Evolutionary conservation across 2,888 invertebrate species (phyloP).

Genomic region (Cephus rjabovi): DNA sequence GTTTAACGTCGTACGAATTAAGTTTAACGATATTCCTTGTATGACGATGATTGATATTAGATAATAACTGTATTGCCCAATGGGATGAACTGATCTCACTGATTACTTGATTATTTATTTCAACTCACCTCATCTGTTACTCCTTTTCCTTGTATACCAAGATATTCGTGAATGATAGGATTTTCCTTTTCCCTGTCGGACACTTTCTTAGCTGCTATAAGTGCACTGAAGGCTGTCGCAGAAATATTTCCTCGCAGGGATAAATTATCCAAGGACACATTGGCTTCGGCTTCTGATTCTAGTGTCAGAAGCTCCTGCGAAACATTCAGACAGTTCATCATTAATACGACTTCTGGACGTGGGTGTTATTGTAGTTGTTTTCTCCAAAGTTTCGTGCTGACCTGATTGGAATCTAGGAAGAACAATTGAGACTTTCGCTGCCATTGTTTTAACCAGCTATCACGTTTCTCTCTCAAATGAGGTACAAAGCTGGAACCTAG

Average conservation of each 20-base stretch:
- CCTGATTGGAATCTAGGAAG: slow-evolving; percentile 73
- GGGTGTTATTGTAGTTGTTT: background rate
- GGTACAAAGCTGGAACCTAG: slow-evolving; percentile 72
- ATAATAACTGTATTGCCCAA: background rate
- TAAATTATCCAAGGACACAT: slow-evolving; percentile 59
- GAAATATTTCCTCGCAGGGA: slow-evolving; percentile 57
- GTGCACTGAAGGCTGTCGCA: slow-evolving; percentile 67
- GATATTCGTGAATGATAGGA: slow-evolving; percentile 56
- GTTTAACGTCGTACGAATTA: background rate
- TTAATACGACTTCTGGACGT: background rate
- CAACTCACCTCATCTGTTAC: slow-evolving; percentile 67
- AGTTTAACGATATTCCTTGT: background rate
- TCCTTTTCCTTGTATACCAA: slow-evolving; percentile 63
- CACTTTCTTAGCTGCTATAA: slow-evolving; percentile 62
- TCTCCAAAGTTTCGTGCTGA: slow-evolving; percentile 46
- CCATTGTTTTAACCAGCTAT: slow-evolving; percentile 66
- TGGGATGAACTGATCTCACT: background rate
- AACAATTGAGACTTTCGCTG: slow-evolving; percentile 73
- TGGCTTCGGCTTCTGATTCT: slow-evolving; percentile 64
- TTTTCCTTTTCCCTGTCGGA: slow-evolving; percentile 44
- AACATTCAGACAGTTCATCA: background rate
- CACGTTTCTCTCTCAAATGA: slow-evolving; percentile 62
- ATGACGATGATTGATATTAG: background rate
- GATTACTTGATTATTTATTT: background rate
- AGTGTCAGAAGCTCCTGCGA: slow-evolving; percentile 68